Conservation (phyloP, 92 coral and sea anemone species). For the Parazoanthus swiftii region DNA sequence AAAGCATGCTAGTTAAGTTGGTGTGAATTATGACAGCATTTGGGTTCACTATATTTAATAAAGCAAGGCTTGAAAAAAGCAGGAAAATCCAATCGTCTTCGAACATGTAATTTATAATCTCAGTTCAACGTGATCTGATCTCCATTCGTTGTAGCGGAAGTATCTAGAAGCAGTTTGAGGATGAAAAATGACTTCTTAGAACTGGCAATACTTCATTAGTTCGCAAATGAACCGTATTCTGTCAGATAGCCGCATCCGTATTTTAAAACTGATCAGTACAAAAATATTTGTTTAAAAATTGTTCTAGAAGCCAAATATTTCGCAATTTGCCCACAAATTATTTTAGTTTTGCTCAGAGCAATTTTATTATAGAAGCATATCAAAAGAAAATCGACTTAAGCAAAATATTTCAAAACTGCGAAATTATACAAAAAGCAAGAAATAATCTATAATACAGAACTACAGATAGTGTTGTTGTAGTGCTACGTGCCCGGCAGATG, state of each 20-base stretch:
- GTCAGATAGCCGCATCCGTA: background rate
- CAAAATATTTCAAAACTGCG: background rate
- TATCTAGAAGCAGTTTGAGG: background rate
- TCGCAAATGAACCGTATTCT: background rate
- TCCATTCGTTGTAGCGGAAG: background rate
- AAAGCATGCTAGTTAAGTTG: background rate
- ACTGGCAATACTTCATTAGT: conserved; percentile 5
- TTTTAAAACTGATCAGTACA: background rate
- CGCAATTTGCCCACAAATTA: background rate
- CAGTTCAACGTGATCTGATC: background rate
- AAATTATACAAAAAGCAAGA: background rate
- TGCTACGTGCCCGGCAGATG: too few relatives aligned
- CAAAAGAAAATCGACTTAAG: background rate
- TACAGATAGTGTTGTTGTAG: background rate
- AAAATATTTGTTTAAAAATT: background rate
- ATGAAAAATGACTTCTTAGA: conserved; percentile 10
- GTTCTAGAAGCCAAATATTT: background rate
- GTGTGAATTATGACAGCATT: background rate
- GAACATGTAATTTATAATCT: background rate
- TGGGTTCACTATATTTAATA: background rate
- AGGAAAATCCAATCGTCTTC: background rate
- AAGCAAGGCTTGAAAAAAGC: background rate
- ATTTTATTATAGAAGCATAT: background rate
- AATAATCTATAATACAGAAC: background rate
- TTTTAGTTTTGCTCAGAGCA: background rate